Evolutionary conservation across 2,797 vertebrate genomes (phyloP), one percentile per base, ranked within the genome.

Genomic region (Falco berigora): DNA sequence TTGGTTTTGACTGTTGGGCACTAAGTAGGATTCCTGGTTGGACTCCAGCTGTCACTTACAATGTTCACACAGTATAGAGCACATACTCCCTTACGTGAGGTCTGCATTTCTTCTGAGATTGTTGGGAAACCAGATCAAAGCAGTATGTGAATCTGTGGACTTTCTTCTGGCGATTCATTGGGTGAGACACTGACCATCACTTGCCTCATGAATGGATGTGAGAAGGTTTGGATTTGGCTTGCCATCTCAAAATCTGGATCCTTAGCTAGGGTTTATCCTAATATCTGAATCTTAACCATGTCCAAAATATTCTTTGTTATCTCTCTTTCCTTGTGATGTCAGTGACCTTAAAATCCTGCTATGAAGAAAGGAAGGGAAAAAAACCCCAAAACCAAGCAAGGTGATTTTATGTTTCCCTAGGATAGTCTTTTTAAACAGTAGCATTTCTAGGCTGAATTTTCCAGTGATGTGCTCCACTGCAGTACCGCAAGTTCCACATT

Each of bases 401-500:
- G 3, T 40, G 63, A 75, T 69, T 88, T 92, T 47, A 20, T 44
- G 21, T 64, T 94, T 96, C 64, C 22, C 21, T 85, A 40, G 24
- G 23, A 47, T 15, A 68, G 6, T n/a, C 40, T 38, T 56, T 67
- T 87, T 73, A 71, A 92, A 77, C 74, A 64, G 80, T 55, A 85
- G 77, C 67, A 53, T 78, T 74, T 90, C 83, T 74, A 72, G 28
- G 32, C 32, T 86, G n/a, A 64, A 83, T 97, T 97, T 97, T 97
- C 77, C 76, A 92, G 78, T 92, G 92, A 34, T 81, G 86, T 50
- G 74, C 69, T 96, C 49, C 64, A 68, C 59, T 92, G 77, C 10
- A 86, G 94, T 90, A 94, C 66, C 90, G 95, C 66, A 91, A 90
- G 75, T 80, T 76, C 88, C 96, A 95, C 79, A 92, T 95, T 97